These are phyloP conservation scores for Anguilla rostrata DNA, from an alignment of 2,113 vertebrate species.

Conservation along the genomic window DNA sequence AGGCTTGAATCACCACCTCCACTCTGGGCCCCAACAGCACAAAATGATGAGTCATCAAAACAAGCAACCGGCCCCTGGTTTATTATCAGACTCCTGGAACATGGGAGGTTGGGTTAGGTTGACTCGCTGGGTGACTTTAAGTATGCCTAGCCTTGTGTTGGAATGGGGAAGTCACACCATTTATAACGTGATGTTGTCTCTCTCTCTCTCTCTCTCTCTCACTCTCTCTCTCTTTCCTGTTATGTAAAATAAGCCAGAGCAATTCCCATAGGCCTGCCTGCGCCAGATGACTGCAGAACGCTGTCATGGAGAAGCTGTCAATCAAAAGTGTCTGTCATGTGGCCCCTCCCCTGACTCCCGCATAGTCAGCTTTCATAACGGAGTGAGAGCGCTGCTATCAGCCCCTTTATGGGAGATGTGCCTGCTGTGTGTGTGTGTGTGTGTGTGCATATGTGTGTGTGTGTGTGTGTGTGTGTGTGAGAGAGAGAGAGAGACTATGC, in stretches of 20 bases:
- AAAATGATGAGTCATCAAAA: too few relatives aligned
- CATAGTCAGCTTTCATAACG: too few relatives aligned
- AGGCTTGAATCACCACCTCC: too few relatives aligned
- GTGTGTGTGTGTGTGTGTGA: background rate
- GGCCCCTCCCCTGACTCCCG: too few relatives aligned
- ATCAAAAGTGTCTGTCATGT: background rate
- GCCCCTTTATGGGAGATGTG: too few relatives aligned
- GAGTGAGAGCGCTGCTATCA: background rate
- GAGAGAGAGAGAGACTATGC: background rate
- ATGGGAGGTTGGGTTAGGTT: background rate
- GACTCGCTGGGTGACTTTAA: background rate
- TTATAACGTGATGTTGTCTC: background rate
- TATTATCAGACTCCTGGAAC: too few relatives aligned
- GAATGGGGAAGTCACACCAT: background rate
- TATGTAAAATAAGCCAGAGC: background rate
- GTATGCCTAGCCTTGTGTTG: constrained; percentile 5
- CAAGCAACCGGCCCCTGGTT: too few relatives aligned
- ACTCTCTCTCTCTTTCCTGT: background rate
- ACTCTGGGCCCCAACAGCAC: too few relatives aligned
- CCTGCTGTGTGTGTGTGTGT: background rate
- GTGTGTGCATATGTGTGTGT: background rate
- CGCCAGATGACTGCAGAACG: background rate
- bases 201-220: too few relatives aligned
- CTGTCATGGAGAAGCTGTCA: background rate
- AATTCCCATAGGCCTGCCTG: background rate